Base-by-base conservation (phyloP, 2,888 invertebrate genomes). In the Mimas tiliae region DNA sequence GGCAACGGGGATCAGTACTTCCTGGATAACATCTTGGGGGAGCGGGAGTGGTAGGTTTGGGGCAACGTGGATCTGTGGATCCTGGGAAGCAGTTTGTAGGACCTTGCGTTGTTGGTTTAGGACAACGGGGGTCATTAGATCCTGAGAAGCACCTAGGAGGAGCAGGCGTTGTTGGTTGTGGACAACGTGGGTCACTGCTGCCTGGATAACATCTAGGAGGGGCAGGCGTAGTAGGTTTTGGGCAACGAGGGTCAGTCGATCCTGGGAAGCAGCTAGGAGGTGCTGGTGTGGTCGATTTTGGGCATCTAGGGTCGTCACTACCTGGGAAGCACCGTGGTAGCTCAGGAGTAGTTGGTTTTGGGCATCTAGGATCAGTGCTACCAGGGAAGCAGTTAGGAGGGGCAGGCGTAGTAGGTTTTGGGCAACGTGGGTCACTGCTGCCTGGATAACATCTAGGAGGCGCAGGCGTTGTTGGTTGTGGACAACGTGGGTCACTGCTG, bases 311-410 rank as follows among this genome's bases (percentile, higher is more conserved):
- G n/a, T n/a, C n/a, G n/a, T n/a, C n/a, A n/a, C n/a, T n/a, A n/a
- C n/a, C n/a, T n/a, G n/a, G n/a, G n/a, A n/a, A n/a, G n/a, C n/a
- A n/a, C n/a, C n/a, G n/a, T n/a, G n/a, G n/a, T n/a, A n/a, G n/a
- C n/a, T n/a, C n/a, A n/a, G n/a, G n/a, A n/a, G n/a, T n/a, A n/a
- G n/a, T n/a, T n/a, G n/a, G n/a, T n/a, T n/a, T n/a, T n/a, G n/a
- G n/a, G n/a, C n/a, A n/a, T n/a, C n/a, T n/a, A n/a, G n/a, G n/a
- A n/a, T n/a, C n/a, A n/a, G n/a, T n/a, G n/a, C n/a, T n/a, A n/a
- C n/a, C 88, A 0, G 88, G 87, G 65, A 78, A 86, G 52, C 87
- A 87, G 0, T 68, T 71, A 2, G 73, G 79, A 9, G 80, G 79
- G 38, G 68, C 70, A 0, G 77, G 69, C 8, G 78, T 71, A 62